Conservation (phyloP, 1,140 invertebrate species). For the Gryllus bimaculatus region DNA sequence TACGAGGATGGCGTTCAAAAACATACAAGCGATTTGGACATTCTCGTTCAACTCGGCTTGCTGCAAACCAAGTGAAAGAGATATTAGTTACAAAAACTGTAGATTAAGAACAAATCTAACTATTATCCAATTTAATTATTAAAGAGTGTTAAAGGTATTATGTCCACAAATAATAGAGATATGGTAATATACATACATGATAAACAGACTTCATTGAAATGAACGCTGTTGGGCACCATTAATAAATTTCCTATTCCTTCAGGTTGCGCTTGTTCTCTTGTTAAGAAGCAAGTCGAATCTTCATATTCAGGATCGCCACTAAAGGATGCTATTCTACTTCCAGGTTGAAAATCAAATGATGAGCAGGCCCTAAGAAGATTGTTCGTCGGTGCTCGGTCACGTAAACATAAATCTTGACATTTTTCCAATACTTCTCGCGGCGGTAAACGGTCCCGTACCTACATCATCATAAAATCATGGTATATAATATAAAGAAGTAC, state of each 20-base stretch:
- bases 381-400: conserved; percentile 67
- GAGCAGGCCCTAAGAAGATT: conserved; percentile 71
- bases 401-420: conserved; percentile 68
- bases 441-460: conserved; percentile 67
- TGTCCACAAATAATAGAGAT: not conserved
- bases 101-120: not conserved
- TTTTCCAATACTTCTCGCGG: conserved; percentile 79
- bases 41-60: conserved; percentile 71
- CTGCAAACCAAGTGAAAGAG: conserved; percentile 38
- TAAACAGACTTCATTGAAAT: conserved; percentile 82
- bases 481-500: not conserved
- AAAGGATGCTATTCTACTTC: conserved; percentile 68
- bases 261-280: conserved; percentile 69
- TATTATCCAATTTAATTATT: not conserved
- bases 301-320: conserved; percentile 76
- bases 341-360: conserved; percentile 84
- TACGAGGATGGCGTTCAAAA: conserved; percentile 75
- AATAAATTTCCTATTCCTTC: conserved; percentile 79
- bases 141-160: not conserved
- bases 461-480: conserved; percentile 21
- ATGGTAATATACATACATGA: conserved; percentile 55
- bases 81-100: not conserved
- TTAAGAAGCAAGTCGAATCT: conserved; percentile 81
- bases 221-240: conserved; percentile 73
- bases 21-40: conserved; percentile 78